Base-by-base conservation (phyloP, 2,888 invertebrate genomes). In the Agrotis ipsilon region DNA sequence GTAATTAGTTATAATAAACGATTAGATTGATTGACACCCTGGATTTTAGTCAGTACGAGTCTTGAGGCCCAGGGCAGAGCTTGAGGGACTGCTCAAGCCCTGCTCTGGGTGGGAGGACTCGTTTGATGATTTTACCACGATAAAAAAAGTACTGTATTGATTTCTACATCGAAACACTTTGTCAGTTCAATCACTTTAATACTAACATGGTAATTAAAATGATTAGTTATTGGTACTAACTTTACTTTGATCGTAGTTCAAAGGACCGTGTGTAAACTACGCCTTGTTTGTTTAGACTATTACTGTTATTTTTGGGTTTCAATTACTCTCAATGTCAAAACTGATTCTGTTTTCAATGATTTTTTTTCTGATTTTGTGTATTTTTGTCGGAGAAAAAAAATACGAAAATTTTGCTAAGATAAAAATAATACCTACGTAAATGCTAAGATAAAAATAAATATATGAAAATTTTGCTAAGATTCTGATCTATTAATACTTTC, bases 201-300 rank as follows among this genome's bases (percentile, higher is more conserved):
- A 51, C n/a, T 21, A 51, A 61, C 21, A 52, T 14, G 19, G 4
- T 46, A n/a, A 73, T 61, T 3, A 32, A 27, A 59, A 46, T 39
- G 7, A 63, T 24, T 51, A 49, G 16, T 39, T 3, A 27, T 45
- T 52, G 13, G 1, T 3, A 27, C 11, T 45, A 21, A 16, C 6
- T 45, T 46, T 3, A 2, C 70, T 74, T 64, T 71, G 70, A 71
- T 71, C 46, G 14, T 13, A 7, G 24, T 64, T 71, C 74, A 74
- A 64, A 74, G 24, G 18, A 18, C 14, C 32, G 43, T 14, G 39
- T 73, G 46, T 19, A 52, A 71, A 74, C 39, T 52, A 3, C 24
- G 18, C 7, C 51, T 19, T 63, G 70, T 51, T 58, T 72, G 16
- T 62, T 57, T 46, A 11, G 2, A 19, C 21, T 45, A 14, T 19